phyloP scores from a whole-genome alignment of 1,140 invertebrate species.

The Drosophila bifasciata region DNA sequence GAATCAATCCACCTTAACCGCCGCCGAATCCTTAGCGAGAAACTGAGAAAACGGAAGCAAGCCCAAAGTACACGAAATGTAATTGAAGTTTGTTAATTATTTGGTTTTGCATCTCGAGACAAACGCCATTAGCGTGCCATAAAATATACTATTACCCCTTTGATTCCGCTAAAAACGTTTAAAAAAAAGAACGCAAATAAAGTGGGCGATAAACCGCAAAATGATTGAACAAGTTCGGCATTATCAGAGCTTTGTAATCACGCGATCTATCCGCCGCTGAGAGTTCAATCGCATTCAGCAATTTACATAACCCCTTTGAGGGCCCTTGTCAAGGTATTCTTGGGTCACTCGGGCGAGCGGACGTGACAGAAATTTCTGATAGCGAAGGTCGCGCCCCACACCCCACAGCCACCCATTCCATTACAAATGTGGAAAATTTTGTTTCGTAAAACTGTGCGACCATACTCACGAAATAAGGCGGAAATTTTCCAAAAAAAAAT shows the following conservation, averaged over 20 bases:
- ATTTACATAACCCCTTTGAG: slow-evolving; percentile 42
- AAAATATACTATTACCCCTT: slow-evolving; percentile 9
- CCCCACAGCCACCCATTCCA: not conserved
- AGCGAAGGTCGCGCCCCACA: slow-evolving; percentile 31
- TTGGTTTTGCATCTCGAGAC: slow-evolving; percentile 17
- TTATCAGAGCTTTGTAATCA: slow-evolving; percentile 40
- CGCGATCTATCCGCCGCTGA: slow-evolving; percentile 42
- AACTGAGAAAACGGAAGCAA: slow-evolving; percentile 31
- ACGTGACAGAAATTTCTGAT: slow-evolving; percentile 48
- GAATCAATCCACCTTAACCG: slow-evolving; percentile 12
- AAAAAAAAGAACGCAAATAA: slow-evolving; percentile 11
- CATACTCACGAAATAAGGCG: slow-evolving; percentile 49
- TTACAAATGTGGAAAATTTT: slow-evolving; percentile 34
- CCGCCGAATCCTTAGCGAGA: not conserved
- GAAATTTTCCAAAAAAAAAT: slow-evolving; percentile 55
- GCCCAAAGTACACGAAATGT: slow-evolving; percentile 23
- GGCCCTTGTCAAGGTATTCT: slow-evolving; percentile 20
- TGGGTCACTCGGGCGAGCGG: slow-evolving; percentile 41
- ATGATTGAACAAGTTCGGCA: slow-evolving; percentile 43
- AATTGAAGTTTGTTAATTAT: slow-evolving; percentile 36
- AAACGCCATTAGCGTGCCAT: slow-evolving; percentile 24
- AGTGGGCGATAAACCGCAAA: slow-evolving; percentile 49
- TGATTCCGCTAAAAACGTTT: slow-evolving; percentile 29
- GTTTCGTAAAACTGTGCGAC: slow-evolving; percentile 63
- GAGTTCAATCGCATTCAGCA: slow-evolving; percentile 35